Conservation (phyloP, 2,888 invertebrate species). For the Papilio protenor region DNA sequence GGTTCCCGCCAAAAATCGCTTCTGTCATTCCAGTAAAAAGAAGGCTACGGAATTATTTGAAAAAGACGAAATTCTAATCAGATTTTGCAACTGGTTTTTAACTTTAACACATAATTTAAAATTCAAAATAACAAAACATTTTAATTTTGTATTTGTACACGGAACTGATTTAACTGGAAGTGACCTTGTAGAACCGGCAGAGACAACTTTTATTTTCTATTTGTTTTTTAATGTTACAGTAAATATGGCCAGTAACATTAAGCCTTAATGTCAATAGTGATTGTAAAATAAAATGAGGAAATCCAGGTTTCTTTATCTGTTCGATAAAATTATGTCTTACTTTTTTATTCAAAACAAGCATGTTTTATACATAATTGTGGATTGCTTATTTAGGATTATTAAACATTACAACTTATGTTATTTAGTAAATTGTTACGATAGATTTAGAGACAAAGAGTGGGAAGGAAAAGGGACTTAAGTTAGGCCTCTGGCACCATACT, state of each 20-base stretch:
- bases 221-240: neutral
- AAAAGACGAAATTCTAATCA: neutral
- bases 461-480: too few relatives aligned
- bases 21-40: neutral
- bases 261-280: constrained; percentile 4
- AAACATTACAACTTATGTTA: neutral
- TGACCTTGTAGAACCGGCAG: constrained; percentile 13
- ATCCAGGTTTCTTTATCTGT: constrained; percentile 14
- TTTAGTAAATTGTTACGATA: too few relatives aligned
- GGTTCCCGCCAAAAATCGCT: too few relatives aligned
- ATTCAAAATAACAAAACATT: neutral
- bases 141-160: neutral
- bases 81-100: constrained; percentile 3
- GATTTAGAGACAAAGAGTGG: too few relatives aligned
- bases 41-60: neutral
- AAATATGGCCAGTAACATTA: constrained; percentile 10
- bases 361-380: neutral
- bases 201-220: constrained; percentile 20
- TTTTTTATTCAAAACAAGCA: neutral
- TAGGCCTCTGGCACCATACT: too few relatives aligned
- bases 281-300: constrained; percentile 12
- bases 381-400: neutral
- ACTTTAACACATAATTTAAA: neutral
- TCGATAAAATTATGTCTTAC: constrained; percentile 5
- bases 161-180: constrained; percentile 11